Base-by-base conservation (phyloP, 2,888 invertebrate genomes). In the Cantharis flavilabris region DNA sequence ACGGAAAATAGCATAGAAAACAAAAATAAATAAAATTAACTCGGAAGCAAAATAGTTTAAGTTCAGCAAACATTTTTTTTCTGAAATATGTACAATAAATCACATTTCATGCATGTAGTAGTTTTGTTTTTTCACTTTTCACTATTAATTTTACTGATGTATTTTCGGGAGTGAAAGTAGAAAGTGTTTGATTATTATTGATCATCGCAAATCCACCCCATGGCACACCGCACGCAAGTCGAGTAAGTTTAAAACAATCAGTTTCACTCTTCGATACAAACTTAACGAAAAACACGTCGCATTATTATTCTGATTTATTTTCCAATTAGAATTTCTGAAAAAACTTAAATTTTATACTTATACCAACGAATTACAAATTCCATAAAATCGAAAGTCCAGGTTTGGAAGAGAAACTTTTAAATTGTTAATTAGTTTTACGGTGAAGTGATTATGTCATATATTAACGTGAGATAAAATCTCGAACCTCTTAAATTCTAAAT, bases 341-440 rank as follows among this genome's bases (percentile, higher is more conserved):
- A 49, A 49, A 49, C 49, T 11, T 49, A n/a, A 49, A n/a, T 49
- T 49, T 49, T n/a, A n/a, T 49, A 49, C 49, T n/a, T 16, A 16
- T n/a, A 49, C n/a, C 49, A 49, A 49, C n/a, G n/a, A 49, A 49
- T 49, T 49, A 49, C 49, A 49, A 49, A 49, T 49, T 49, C 49
- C 49, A 49, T n/a, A 49, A 49, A n/a, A 49, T 49, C 49, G 49
- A 49, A 49, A n/a, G 49, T 49, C 49, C 7, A 49, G n/a, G 49
- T 70, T 76, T 26, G 69, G 64, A 65, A 73, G 64, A 72, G 67
- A 73, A 74, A 71, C 23, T 18, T 49, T 74, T 74, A 73, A 71
- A 62, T 73, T 18, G 73, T 77, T 77, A 77, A 77, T 77, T 77
- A 71, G 73, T 65, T 71, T 77, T 77, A 73, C 73, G 73, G 73